Evolutionary conservation across 2,888 invertebrate species (phyloP).

Genomic region (Camptogramma bilineatum): DNA sequence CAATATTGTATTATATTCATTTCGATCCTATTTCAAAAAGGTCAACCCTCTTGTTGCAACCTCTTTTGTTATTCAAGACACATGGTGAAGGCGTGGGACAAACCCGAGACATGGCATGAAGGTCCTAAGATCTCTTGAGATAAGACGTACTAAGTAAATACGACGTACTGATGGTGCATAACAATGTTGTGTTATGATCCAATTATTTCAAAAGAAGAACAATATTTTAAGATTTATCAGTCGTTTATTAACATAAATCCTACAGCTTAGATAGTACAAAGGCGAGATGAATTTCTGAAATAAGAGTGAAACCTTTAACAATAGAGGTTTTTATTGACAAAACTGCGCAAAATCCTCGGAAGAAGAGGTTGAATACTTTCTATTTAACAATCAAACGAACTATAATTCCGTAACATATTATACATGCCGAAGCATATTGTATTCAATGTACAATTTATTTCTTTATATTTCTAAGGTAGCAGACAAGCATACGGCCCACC

Average conservation of each 20-base stretch:
- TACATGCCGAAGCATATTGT: too few relatives aligned
- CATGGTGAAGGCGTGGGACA: conserved; percentile 62
- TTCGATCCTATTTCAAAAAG: conserved; percentile 54
- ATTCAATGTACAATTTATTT: too few relatives aligned
- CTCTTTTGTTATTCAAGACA: conserved; percentile 53
- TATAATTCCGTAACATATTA: too few relatives aligned
- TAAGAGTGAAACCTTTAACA: too few relatives aligned
- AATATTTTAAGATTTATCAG: neutral
- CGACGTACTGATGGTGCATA: conserved; percentile 13
- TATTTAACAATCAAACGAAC: too few relatives aligned
- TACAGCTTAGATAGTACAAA: too few relatives aligned
- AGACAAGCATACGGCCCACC: too few relatives aligned
- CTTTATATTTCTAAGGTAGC: too few relatives aligned
- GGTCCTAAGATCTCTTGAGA: conserved; percentile 53
- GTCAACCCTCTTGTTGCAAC: conserved; percentile 51
- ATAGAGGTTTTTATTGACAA: too few relatives aligned
- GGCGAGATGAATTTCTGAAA: too few relatives aligned
- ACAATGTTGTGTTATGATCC: conserved; percentile 3
- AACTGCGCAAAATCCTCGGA: too few relatives aligned
- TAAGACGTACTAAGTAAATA: conserved; percentile 50
- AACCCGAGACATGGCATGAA: conserved; percentile 48
- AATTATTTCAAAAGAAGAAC: conserved; percentile 4
- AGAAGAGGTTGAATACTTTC: too few relatives aligned
- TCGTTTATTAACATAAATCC: neutral
- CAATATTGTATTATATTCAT: conserved; percentile 7